Evolutionary conservation across 2,888 invertebrate species (phyloP).

Genomic region (Drosophila kambysellisi): DNA sequence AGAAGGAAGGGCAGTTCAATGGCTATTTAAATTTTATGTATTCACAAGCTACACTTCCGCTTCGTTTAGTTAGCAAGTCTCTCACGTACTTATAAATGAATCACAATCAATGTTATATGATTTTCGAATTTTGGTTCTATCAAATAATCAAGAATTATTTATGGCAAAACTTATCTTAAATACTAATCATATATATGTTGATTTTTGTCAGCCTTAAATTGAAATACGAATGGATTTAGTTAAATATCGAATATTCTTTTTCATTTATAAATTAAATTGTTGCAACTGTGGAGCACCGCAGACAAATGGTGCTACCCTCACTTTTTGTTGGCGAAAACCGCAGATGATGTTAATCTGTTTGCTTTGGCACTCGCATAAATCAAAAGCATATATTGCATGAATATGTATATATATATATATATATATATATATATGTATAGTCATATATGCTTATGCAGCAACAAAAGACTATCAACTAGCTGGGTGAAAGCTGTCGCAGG

Average conservation of each 20-base stretch:
- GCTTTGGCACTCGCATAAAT: slow-evolving; percentile 47
- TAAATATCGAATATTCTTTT: not conserved
- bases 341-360: slow-evolving; percentile 42
- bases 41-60: not conserved
- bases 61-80: not conserved
- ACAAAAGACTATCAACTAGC: slow-evolving; percentile 32
- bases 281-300: not conserved
- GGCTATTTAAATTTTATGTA: slow-evolving; percentile 6
- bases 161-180: not conserved
- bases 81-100: not conserved
- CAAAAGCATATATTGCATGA: slow-evolving; percentile 35
- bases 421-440: slow-evolving; percentile 23
- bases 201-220: not conserved
- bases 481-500: slow-evolving; percentile 10
- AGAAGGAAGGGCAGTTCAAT: slow-evolving; percentile 25
- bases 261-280: not conserved
- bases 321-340: not conserved
- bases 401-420: no score
- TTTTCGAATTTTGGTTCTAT: not conserved
- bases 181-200: accelerated
- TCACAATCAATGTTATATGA: not conserved
- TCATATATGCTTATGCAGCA: slow-evolving; percentile 6
- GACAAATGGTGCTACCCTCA: not conserved
- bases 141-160: not conserved
- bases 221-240: not conserved